These are phyloP conservation scores for Acleris emargana DNA, from an alignment of 2,888 invertebrate genomes.

Conservation along the genomic window DNA sequence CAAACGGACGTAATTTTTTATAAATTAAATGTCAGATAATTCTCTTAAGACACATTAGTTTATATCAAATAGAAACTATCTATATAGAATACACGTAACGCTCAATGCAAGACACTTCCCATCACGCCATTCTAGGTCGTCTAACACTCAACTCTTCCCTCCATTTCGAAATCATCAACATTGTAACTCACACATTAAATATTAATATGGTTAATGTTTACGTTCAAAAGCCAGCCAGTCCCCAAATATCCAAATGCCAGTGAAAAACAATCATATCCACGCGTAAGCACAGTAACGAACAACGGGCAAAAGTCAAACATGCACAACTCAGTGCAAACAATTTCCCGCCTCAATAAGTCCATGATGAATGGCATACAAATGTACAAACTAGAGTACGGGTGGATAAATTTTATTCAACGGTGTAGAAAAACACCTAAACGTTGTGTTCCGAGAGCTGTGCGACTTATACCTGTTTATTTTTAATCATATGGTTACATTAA, in stretches of 20 bases:
- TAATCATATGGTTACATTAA: too few species aligned
- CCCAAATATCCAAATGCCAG: not conserved
- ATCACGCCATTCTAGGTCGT: too few species aligned
- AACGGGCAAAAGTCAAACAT: constrained; percentile 10
- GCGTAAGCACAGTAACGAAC: not conserved
- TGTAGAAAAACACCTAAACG: constrained; percentile 25
- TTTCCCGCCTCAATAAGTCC: constrained; percentile 19
- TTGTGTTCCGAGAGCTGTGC: not conserved
- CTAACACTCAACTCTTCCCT: too few species aligned
- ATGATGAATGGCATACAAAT: constrained; percentile 28
- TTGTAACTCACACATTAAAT: not conserved
- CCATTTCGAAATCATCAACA: not conserved
- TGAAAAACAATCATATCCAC: not conserved
- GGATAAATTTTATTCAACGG: constrained; percentile 24
- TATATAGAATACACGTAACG: too few species aligned
- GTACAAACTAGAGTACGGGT: constrained; percentile 20
- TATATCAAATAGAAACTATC: too few species aligned
- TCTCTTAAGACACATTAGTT: too few species aligned
- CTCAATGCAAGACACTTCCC: too few species aligned
- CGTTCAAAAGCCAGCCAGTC: too few species aligned
- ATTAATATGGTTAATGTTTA: too few species aligned
- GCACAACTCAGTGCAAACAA: constrained; percentile 22
- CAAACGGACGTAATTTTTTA: too few species aligned
- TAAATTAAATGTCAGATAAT: too few species aligned
- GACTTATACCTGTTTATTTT: too few species aligned